These are phyloP conservation scores for Trachemys scripta DNA, from an alignment of 2,113 vertebrate genomes.

Conservation along the genomic window DNA sequence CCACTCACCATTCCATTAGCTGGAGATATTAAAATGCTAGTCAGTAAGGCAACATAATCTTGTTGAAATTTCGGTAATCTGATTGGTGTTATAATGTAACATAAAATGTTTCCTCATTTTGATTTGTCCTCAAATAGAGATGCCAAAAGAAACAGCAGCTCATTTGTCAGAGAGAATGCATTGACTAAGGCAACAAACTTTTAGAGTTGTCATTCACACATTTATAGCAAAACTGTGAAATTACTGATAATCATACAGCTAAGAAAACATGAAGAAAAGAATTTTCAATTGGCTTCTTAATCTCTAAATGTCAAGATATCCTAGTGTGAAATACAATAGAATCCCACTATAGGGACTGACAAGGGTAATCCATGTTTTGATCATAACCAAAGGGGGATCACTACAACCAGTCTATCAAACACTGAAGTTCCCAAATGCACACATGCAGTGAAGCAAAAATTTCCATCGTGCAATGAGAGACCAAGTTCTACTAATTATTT, in stretches of 20 bases:
- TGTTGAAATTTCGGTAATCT: not conserved
- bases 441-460: not conserved
- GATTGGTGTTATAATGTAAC: not conserved
- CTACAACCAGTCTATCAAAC: not conserved
- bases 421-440: not conserved
- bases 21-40: not conserved
- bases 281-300: not conserved
- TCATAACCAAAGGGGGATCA: not conserved
- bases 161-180: not conserved
- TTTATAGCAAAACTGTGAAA: not conserved
- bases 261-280: not conserved
- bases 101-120: not conserved
- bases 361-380: not conserved
- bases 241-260: not conserved
- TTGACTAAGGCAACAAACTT: not conserved
- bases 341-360: not conserved
- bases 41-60: not conserved
- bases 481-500: not conserved
- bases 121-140: not conserved
- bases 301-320: not conserved
- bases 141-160: not conserved
- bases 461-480: not conserved
- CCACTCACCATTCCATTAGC: not conserved
- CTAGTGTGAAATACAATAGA: not conserved
- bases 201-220: not conserved